These are phyloP conservation scores for Leucoma salicis DNA, from an alignment of 2,888 invertebrate species.

Conservation along the genomic window DNA sequence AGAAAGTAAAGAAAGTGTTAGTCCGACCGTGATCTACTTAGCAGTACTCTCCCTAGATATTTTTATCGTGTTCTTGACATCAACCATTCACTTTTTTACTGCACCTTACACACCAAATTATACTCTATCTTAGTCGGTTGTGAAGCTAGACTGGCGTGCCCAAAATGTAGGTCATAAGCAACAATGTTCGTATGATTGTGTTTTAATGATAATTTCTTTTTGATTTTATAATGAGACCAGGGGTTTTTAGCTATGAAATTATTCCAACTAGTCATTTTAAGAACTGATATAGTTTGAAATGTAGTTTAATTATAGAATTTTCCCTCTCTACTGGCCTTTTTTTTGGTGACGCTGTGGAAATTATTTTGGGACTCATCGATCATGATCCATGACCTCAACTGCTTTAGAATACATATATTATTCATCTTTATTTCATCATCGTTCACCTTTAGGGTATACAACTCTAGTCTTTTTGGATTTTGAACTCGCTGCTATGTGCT, in stretches of 20 bases:
- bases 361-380: no score
- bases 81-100: constrained; percentile 50
- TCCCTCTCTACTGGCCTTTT: constrained; percentile 15
- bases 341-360: no score
- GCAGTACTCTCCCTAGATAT: constrained; percentile 60
- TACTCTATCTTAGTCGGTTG: constrained; percentile 33
- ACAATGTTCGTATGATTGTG: constrained; percentile 43
- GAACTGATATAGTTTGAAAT: constrained; percentile 10
- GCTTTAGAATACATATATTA: no score
- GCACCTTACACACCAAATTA: constrained; percentile 22
- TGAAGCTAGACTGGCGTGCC: constrained; percentile 26
- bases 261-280: not conserved
- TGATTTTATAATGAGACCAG: constrained; percentile 26
- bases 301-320: constrained; percentile 18
- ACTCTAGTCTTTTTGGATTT: no score
- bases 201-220: constrained; percentile 51
- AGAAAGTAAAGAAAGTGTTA: constrained; percentile 75
- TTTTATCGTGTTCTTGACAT: constrained; percentile 58
- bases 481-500: no score
- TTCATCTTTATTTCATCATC: no score
- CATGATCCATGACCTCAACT: no score
- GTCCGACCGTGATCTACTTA: constrained; percentile 71
- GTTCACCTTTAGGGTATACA: no score
- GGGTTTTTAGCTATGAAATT: constrained; percentile 4
- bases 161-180: constrained; percentile 36